Conservation (phyloP, 2,888 invertebrate genomes). For the Ametastegia equiseti region DNA sequence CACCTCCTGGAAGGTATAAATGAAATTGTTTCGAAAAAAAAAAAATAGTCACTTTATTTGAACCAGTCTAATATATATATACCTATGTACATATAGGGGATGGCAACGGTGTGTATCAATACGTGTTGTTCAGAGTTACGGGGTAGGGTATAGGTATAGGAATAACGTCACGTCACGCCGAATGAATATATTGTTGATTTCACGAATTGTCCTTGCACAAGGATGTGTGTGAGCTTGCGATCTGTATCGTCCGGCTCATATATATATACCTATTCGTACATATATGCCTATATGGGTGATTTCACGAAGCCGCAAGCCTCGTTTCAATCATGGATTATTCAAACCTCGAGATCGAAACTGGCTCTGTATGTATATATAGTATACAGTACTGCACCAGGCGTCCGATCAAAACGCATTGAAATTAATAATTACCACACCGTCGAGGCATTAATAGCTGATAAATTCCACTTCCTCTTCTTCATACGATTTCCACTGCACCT, state of each 20-base stretch:
- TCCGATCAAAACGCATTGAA: conserved; percentile 68
- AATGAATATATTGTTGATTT: conserved; percentile 71
- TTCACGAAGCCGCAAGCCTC: conserved; percentile 56
- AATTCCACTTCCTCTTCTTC: background rate
- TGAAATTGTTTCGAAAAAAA: too few relatives aligned
- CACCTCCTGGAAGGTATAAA: too few relatives aligned
- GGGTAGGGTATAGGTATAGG: background rate
- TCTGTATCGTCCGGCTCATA: too few relatives aligned
- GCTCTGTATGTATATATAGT: too few relatives aligned
- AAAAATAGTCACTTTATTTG: too few relatives aligned
- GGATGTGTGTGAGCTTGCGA: conserved; percentile 65
- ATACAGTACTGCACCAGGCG: conserved; percentile 59
- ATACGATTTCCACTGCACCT: background rate
- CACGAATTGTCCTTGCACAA: conserved; percentile 52
- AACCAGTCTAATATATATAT: too few relatives aligned
- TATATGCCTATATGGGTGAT: background rate
- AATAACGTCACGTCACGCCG: background rate
- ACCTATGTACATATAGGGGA: too few relatives aligned
- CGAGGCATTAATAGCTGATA: background rate
- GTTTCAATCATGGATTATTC: conserved; percentile 69
- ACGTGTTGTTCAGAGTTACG: conserved; percentile 15
- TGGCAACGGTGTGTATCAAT: background rate
- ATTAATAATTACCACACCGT: conserved; percentile 66
- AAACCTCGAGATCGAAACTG: conserved; percentile 60
- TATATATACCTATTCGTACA: conserved; percentile 42